Base-by-base conservation (phyloP, 2,113 vertebrate genomes). In the Vidua macroura region DNA sequence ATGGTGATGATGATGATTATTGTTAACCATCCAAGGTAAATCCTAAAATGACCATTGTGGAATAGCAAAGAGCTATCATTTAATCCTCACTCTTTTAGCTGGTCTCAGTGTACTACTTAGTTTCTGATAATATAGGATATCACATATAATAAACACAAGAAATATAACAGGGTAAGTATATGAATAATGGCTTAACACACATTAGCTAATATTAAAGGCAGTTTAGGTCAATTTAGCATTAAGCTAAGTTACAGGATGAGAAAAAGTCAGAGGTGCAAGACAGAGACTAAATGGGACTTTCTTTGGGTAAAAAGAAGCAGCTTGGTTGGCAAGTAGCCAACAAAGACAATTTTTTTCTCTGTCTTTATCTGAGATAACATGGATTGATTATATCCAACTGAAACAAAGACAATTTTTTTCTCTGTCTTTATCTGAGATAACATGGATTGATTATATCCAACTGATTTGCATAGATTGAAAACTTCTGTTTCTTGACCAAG, bases 221-320 rank as follows among this genome's bases (percentile, higher is more conserved):
- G 39, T 74, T 91, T 93, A 83, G 39, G 51, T 77, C 75, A 93
- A 69, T 86, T 92, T 92, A 77, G 31, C 69, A 88, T 77, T 81
- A 77, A 33, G 16, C 18, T 86, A 90, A 90, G 16, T 83, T 90
- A 78, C 2, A 81, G 51, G 66, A 86, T 81, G 76, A 95, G 52
- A 28, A 93, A 86, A 93, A 67, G 48, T 78, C 83, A 90, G 56
- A 86, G 43, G 51, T 70, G 15, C 10, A 66, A 86, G 33, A 67
- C 33, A 74, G 49, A 80, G 56, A 67, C 52, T 13, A 95, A 30
- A 35, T 59, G 52, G 19, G 27, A 80, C 23, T 83, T 86, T 25
- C 49, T n/a, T 43, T 43, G 23, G 13, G 24, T 77, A 52, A 78
- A 91, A 94, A 86, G 25, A 35, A 52, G 35, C 19, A 70, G 9